Evolutionary conservation across 2,888 invertebrate species (phyloP), one percentile per base, ranked within the genome.

Genomic region (Ectemnius continuus): DNA sequence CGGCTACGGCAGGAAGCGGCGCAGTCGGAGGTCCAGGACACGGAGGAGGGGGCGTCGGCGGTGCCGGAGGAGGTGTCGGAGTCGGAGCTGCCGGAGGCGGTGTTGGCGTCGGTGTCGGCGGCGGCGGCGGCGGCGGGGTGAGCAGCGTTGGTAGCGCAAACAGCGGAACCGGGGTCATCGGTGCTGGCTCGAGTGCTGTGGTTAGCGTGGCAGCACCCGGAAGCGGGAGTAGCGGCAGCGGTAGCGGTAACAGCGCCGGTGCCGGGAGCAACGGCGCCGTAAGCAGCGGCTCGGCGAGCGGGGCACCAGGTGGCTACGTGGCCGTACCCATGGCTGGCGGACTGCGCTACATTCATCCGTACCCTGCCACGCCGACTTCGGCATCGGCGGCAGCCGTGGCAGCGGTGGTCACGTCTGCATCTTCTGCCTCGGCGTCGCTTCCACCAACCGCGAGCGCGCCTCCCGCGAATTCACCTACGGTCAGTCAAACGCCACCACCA

Each of bases 241-340:
- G 75, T 71, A 75, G 61, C 65, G 46, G 72, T 67, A 63, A 70
- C 61, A 66, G 75, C 48, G 68, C 67, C 20, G 78, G 78, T 36
- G 70, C 67, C 16, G 73, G 73, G 26, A 76, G 63, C 45, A 75
- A 75, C 67, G 70, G 71, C 64, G 74, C 91, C 85, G 90, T 88
- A 86, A 89, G 90, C 83, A 90, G 91, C 72, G 76, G 78, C 75
- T 72, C 83, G 46, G 67, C 72, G 60, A 63, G 73, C 64, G 69
- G 71, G 8, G 73, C 76, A 65, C 73, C 79, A 63, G 80, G 72
- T 52, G 80, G 80, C 28, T 83, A 83, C 73, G 83, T 83, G 90
- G 60, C 93, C 89, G 86, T 93, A 91, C 68, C 92, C 88, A 78
- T 93, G 92, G 86, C 92, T 90, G 78, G 87, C 61, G 87, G 88